Evolutionary conservation across 2,888 invertebrate genomes (phyloP).

Genomic region (Argyra leucocephala): DNA sequence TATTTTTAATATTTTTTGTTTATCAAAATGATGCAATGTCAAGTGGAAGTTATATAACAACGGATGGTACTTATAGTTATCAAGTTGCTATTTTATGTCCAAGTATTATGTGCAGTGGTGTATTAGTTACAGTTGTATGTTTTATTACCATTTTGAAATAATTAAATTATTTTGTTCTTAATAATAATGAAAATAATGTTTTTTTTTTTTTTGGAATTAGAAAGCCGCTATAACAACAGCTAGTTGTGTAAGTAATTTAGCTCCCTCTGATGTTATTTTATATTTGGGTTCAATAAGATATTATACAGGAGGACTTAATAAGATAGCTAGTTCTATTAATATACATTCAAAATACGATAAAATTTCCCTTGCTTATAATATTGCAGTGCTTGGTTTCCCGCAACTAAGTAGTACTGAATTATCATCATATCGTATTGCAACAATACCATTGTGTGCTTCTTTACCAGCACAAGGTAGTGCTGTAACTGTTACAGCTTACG

Average conservation of each 20-base stretch:
- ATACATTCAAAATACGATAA: background rate
- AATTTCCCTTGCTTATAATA: background rate
- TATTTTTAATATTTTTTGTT: background rate
- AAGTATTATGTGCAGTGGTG: background rate
- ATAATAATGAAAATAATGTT: no score
- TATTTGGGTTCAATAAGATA: background rate
- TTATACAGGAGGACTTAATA: background rate
- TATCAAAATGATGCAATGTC: background rate
- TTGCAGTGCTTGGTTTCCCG: background rate
- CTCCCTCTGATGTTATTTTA: background rate
- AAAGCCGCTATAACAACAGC: background rate
- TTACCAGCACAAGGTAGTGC: no score
- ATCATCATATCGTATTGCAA: background rate
- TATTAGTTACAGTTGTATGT: no score
- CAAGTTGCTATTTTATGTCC: background rate
- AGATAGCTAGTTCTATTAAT: background rate
- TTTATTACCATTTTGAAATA: no score
- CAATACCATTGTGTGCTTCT: background rate
- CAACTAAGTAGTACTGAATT: background rate
- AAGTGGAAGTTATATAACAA: background rate
- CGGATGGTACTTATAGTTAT: background rate
- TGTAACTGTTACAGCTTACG: background rate
- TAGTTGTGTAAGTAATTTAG: background rate
- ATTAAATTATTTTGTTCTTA: no score
- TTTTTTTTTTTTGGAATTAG: background rate